Evolutionary conservation across 2,888 invertebrate species (phyloP), one percentile per base, ranked within the genome.

Genomic region (Uropetala carovei): DNA sequence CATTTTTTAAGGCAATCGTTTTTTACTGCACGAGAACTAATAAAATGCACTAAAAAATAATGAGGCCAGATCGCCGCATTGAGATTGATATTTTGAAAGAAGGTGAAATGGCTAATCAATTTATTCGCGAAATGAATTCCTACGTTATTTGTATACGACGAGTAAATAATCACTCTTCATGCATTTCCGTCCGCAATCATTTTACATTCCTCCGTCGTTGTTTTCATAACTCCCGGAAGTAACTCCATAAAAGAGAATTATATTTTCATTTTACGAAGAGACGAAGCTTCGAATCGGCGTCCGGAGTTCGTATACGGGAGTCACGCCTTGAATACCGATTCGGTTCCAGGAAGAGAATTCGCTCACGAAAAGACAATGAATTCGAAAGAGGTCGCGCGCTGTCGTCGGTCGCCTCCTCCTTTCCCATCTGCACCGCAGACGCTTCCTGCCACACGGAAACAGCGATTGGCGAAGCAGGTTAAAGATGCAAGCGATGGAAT

Each of bases 291-390:
- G 11, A n/a, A 16, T 7, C 7, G 16, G 75, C 22, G 27, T 75
- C 27, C 22, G 27, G 75, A 5, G 75, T 16, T n/a, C n/a, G 9
- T n/a, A 14, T 18, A 22, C 22, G 22, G 75, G 11, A 68, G 22
- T 68, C 68, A n/a, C 22, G 22, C 75, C 27, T 27, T 9, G 75
- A 75, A 75, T 75, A 75, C 75, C 22, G 75, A 75, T 22, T 75
- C 75, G 22, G 75, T 27, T 27, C 27, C 75, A 13, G 22, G 2
- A 75, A 27, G 75, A 22, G 27, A 27, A 75, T 75, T 75, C n/a
- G 75, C 75, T 75, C 75, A 75, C 75, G 75, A 18, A 75, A 75
- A 75, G 75, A 75, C 75, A 75, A 75, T 75, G 75, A 75, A 75
- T 75, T 27, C 75, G 75, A 75, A 75, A 75, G 75, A 75, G 75